phyloP scores from a whole-genome alignment of 2,888 invertebrate species.

The Epicampocera succincta region DNA sequence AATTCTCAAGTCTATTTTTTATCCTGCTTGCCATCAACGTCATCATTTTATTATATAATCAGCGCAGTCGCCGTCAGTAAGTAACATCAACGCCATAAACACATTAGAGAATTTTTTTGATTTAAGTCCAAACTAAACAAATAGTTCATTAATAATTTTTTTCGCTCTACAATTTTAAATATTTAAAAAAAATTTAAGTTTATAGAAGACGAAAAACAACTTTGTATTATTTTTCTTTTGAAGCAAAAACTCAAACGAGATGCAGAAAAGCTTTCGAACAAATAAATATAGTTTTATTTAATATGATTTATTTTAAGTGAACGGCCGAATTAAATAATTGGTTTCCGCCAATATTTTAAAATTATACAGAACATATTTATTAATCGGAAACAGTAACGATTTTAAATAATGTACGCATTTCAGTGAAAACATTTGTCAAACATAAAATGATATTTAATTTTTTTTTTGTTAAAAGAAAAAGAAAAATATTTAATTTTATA shows the following conservation, averaged over 20 bases:
- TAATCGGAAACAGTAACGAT: constrained; percentile 19
- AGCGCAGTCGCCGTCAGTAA: constrained; percentile 4
- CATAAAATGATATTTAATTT: constrained; percentile 10
- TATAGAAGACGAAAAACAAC: not conserved
- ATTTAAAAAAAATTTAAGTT: constrained; percentile 36
- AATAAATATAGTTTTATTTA: constrained; percentile 7
- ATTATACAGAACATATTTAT: not conserved
- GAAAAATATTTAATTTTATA: too few species aligned
- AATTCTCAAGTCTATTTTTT: constrained; percentile 26
- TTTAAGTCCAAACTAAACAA: constrained; percentile 39
- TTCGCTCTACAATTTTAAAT: constrained; percentile 1
- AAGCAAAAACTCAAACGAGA: constrained; percentile 2
- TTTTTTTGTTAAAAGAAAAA: not conserved
- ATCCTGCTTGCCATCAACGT: constrained; percentile 17
- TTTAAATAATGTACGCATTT: not conserved
- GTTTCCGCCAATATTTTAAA: constrained; percentile 8
- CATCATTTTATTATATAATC: constrained; percentile 10
- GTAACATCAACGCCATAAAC: constrained; percentile 9
- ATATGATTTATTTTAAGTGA: constrained; percentile 7
- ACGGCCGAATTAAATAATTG: not conserved
- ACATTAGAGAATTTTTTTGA: constrained; percentile 15
- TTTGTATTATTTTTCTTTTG: constrained; percentile 3
- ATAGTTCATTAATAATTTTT: constrained; percentile 37
- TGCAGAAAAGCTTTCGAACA: not conserved
- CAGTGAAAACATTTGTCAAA: constrained; percentile 23